A percentile compares a stretch with the other conserved stretches of the same genome.
Evolutionary conservation across 2,888 invertebrate genomes (phyloP).

Genomic region (Clostera curtula): DNA sequence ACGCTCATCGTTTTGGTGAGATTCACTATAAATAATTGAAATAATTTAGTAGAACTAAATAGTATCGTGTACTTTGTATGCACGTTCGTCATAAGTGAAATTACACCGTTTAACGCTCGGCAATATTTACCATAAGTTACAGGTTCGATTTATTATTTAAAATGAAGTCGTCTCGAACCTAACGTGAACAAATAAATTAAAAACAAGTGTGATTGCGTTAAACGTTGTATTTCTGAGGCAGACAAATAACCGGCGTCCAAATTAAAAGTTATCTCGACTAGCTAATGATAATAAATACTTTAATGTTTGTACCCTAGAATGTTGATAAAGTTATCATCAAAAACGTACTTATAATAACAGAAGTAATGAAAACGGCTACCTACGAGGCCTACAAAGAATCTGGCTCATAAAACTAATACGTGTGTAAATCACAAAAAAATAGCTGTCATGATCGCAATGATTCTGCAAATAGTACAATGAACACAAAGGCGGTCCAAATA

Average conservation of each 20-base stretch:
- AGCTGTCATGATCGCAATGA: slow-evolving; percentile 28
- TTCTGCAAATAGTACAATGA: slow-evolving; percentile 32
- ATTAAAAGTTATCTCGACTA: slow-evolving; percentile 43
- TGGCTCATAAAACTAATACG: slow-evolving; percentile 18
- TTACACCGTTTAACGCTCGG: too few relatives aligned
- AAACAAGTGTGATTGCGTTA: too few relatives aligned
- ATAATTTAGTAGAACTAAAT: slow-evolving; percentile 11
- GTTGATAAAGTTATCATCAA: slow-evolving; percentile 44
- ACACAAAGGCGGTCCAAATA: slow-evolving; percentile 25
- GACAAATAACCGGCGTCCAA: slow-evolving; percentile 24
- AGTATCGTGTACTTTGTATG: slow-evolving; percentile 11
- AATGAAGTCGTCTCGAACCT: slow-evolving; percentile 5
- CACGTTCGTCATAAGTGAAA: slow-evolving; percentile 14
- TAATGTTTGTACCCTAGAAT: slow-evolving; percentile 57
- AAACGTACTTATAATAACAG: slow-evolving; percentile 36
- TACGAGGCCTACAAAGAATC: slow-evolving; percentile 11
- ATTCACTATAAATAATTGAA: slow-evolving; percentile 36
- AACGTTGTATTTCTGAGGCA: slow-evolving; percentile 10
- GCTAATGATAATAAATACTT: slow-evolving; percentile 56
- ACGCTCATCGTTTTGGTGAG: slow-evolving; percentile 40
- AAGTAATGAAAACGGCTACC: slow-evolving; percentile 29
- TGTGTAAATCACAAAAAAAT: slow-evolving; percentile 28
- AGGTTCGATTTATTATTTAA: too few relatives aligned
- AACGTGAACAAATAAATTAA: slow-evolving; percentile 15
- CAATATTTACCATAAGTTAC: too few relatives aligned